Evolutionary conservation across 2,888 invertebrate genomes (phyloP), one percentile per base, ranked within the genome.

Genomic region (Tuberolachnus salignus): DNA sequence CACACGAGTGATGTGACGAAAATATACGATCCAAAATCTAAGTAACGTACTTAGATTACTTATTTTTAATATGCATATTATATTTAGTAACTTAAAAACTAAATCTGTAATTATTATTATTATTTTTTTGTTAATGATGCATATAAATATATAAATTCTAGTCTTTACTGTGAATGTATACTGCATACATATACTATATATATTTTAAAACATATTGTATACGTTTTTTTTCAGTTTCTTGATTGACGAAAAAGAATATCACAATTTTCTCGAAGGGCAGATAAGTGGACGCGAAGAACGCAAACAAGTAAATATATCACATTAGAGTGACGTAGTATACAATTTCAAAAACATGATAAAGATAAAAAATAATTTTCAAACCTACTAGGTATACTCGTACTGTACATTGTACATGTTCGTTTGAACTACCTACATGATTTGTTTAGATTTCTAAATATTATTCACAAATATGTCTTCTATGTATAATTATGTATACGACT

Each of bases 1-100:
- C 82, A 85, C 53, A 83, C 84, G 8, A 86, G 86, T 14, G 87
- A 87, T 72, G 88, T 88, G 74, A 87, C 88, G 1, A 82, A 81
- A 44, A 63, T 82, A 2, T 63, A 81, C 13, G 82, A 82, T 72
- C 73, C 81, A 16, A 81, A 78, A 67, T 80, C 82, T 11, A 80
- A 81, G 82, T 81, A 80, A 81, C 55, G 34, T n/a, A 3, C 14
- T 61, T 23, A 26, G 19, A n/a, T 44, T 23, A 23, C 11, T 11
- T 49, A 3, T 46, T 34, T 34, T 34, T 34, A 34, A 34, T 34
- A 34, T 34, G 6, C 34, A 34, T 34, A 4, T 6, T 3, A 34
- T 4, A 4, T 34, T 34, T 34, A 34, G 6, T 34, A 6, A 34
- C 6, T 34, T 34, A 6, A 34, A 34, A 34, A 4, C 1, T 3